phyloP scores from a whole-genome alignment of 2,888 invertebrate genomes.

The Frankliniella intonsa region DNA sequence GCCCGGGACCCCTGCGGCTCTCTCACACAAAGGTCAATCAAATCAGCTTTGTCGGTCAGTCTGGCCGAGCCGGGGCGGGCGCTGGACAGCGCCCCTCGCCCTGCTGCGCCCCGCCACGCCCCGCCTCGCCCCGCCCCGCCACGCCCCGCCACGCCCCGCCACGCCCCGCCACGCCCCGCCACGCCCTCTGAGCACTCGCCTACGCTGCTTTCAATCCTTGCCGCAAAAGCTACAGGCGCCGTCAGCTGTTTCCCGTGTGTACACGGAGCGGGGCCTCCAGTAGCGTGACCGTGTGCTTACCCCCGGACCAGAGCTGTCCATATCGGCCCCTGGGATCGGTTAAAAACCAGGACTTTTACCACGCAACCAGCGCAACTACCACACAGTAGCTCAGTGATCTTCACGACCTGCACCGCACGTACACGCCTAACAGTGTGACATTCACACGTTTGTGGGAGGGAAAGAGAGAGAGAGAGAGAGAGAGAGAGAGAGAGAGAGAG shows the following conservation, averaged over 20 bases:
- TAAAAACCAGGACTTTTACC: too few relatives aligned
- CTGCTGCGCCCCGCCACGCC: too few relatives aligned
- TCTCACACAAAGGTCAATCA: slow-evolving; percentile 8
- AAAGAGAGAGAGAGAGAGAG: too few relatives aligned
- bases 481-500: too few relatives aligned
- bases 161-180: neutral
- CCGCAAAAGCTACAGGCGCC: neutral
- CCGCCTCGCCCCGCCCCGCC: too few relatives aligned
- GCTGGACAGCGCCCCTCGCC: neutral
- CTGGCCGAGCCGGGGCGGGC: neutral
- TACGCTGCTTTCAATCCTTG: too few relatives aligned
- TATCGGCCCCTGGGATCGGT: too few relatives aligned
- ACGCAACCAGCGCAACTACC: too few relatives aligned
- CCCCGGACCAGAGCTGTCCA: neutral
- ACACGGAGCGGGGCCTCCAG: neutral
- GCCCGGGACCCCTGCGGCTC: neutral
- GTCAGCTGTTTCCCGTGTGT: neutral
- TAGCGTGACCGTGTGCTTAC: neutral
- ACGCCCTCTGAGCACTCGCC: neutral
- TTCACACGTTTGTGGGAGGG: too few relatives aligned
- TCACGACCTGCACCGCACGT: too few relatives aligned
- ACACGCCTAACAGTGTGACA: too few relatives aligned
- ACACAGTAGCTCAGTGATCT: too few relatives aligned
- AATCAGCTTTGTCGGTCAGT: neutral
- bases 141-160: neutral